Evolutionary conservation across 2,888 invertebrate genomes (phyloP).

Genomic region (Pyrocoelia pectoralis): DNA sequence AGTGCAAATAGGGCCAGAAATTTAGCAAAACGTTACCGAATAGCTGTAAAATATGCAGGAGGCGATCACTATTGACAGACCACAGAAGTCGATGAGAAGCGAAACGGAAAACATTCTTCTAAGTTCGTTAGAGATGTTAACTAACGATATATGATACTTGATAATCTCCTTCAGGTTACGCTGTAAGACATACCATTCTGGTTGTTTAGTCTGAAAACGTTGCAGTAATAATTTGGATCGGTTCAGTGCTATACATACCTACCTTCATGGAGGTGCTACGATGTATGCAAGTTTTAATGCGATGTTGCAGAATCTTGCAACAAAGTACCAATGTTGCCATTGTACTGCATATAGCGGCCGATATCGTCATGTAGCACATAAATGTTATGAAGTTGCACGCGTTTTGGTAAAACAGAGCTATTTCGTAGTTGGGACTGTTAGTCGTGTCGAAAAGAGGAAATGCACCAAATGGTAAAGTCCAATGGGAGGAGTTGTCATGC

Average conservation of each 20-base stretch:
- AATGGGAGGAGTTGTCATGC: neutral
- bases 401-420: neutral
- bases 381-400: neutral
- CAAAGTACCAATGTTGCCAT: neutral
- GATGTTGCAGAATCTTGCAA: neutral
- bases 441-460: constrained; percentile 2
- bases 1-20: too few relatives aligned
- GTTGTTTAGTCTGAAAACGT: too few relatives aligned
- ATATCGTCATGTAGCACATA: neutral
- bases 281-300: neutral
- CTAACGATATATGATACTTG: constrained; percentile 57
- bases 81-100: neutral
- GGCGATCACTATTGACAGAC: neutral
- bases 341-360: neutral
- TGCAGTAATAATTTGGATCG: too few relatives aligned
- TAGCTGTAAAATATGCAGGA: neutral
- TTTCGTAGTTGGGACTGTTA: constrained; percentile 4
- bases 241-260: neutral
- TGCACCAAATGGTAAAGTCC: neutral
- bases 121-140: constrained; percentile 66
- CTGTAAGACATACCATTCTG: neutral
- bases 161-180: neutral
- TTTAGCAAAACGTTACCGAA: neutral
- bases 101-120: neutral
- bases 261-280: neutral